Evolutionary conservation across 2,888 invertebrate genomes (phyloP).

Genomic region (Gryllus longicercus): DNA sequence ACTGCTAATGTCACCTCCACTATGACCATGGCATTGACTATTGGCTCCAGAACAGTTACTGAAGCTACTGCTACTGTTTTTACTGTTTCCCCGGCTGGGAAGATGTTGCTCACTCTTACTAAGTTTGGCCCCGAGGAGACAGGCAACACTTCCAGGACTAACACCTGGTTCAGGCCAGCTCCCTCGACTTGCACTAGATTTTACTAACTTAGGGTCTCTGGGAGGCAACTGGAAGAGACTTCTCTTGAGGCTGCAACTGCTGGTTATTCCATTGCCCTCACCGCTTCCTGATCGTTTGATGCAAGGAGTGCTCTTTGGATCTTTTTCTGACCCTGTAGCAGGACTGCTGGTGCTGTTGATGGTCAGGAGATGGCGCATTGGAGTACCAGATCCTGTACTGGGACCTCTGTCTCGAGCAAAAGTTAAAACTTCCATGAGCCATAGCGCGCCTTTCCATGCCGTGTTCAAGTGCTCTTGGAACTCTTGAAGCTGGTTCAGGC

Average conservation of each 20-base stretch:
- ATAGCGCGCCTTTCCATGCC: constrained; percentile 90
- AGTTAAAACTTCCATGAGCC: constrained; percentile 94
- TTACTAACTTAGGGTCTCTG: constrained; percentile 69
- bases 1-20: constrained; percentile 44
- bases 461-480: constrained; percentile 80
- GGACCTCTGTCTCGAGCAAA: constrained; percentile 79
- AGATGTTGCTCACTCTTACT: constrained; percentile 73
- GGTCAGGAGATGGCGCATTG: constrained; percentile 47
- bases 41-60: constrained; percentile 27
- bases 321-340: constrained; percentile 50
- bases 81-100: constrained; percentile 38
- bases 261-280: constrained; percentile 42
- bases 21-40: constrained; percentile 45
- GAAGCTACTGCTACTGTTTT: constrained; percentile 42
- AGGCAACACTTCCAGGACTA: constrained; percentile 39
- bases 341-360: constrained; percentile 49
- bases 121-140: constrained; percentile 59
- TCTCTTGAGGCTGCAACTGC: constrained; percentile 49
- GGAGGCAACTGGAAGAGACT: constrained; percentile 65
- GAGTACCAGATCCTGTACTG: constrained; percentile 31
- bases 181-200: constrained; percentile 73
- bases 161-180: constrained; percentile 81
- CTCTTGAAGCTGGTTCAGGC: constrained; percentile 75
- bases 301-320: constrained; percentile 44
- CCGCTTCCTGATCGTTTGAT: constrained; percentile 47